Evolutionary conservation across 1,140 invertebrate species (phyloP).

Genomic region (Batillaria attramentaria): DNA sequence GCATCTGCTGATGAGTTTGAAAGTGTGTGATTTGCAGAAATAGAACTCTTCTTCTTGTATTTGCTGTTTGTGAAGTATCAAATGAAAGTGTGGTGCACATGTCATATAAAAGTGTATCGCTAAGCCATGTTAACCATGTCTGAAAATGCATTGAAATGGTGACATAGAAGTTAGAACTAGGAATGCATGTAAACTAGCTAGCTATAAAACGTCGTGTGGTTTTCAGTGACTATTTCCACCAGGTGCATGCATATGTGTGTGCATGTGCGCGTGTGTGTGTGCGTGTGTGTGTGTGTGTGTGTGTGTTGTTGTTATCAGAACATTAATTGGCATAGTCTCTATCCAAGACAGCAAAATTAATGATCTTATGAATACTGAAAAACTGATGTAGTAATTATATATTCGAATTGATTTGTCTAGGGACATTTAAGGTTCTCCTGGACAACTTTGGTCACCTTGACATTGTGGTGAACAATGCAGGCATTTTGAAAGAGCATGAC

Average conservation of each 20-base stretch:
- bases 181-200: too few species aligned
- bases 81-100: neutral
- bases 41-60: neutral
- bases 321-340: neutral
- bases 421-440: constrained; percentile 46
- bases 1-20: constrained; percentile 82
- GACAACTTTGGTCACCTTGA: constrained; percentile 52
- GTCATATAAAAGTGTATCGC: too few species aligned
- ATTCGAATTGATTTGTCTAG: constrained; percentile 32
- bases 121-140: too few species aligned
- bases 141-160: too few species aligned
- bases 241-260: too few species aligned
- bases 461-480: constrained; percentile 63
- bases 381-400: neutral
- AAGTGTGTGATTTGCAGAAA: constrained; percentile 69
- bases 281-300: neutral
- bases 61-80: neutral
- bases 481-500: constrained; percentile 43
- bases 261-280: neutral
- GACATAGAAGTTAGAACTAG: too few species aligned
- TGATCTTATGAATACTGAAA: neutral
- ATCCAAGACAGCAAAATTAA: neutral
- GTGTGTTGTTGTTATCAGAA: neutral
- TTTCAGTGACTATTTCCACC: too few species aligned
- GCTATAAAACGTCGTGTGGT: too few species aligned